Conservation (phyloP, 1,140 invertebrate genomes). For the Probaryconus sp. region DNA sequence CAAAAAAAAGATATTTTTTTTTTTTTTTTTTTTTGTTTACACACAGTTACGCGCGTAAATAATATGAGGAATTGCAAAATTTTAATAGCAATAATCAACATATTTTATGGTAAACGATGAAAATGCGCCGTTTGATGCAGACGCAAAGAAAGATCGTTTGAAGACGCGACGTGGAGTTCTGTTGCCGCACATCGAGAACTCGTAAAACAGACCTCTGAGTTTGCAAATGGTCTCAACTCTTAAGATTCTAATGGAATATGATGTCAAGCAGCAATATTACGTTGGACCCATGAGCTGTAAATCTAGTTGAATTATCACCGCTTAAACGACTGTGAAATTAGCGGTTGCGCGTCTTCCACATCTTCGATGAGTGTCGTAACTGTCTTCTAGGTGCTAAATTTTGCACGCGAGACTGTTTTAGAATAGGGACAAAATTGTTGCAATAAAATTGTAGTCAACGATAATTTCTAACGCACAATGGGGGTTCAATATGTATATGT, state of each 20-base stretch:
- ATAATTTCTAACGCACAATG: no score
- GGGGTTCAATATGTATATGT: no score
- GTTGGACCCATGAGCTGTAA: conserved; percentile 65
- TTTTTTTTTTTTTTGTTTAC: no score
- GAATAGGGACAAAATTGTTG: no score
- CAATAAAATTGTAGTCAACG: no score
- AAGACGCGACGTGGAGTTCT: conserved; percentile 46
- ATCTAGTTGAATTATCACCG: conserved; percentile 76
- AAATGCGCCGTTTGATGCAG: conserved; percentile 33
- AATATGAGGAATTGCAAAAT: no score
- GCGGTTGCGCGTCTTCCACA: conserved; percentile 71
- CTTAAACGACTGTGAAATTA: conserved; percentile 79
- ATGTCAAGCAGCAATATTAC: conserved; percentile 67
- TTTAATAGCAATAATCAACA: not conserved
- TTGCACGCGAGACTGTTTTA: conserved; percentile 43
- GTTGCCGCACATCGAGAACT: conserved; percentile 59
- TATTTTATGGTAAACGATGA: conserved; percentile 32
- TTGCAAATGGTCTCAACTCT: conserved; percentile 31
- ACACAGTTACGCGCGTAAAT: no score
- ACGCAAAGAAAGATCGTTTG: conserved; percentile 18
- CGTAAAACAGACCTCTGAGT: conserved; percentile 63
- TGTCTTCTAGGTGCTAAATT: conserved; percentile 78
- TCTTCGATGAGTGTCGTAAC: conserved; percentile 73
- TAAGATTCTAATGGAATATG: conserved; percentile 75
- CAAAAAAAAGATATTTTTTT: no score